Conservation (phyloP, 2,797 vertebrate genomes). For the Hybognathus amarus region DNA sequence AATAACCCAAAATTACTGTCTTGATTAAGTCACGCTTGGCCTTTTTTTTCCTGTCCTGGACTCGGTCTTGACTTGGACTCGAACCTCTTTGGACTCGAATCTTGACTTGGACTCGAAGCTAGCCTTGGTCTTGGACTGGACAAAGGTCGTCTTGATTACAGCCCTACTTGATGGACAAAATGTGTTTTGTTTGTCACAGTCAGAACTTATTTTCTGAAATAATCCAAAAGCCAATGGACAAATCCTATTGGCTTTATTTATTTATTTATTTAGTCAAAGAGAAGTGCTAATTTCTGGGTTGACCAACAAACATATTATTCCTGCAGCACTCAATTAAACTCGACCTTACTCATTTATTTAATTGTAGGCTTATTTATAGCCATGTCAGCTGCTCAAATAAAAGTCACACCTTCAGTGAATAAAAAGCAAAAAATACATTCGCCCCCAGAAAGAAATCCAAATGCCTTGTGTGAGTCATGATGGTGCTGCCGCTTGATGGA, state of each 20-base stretch:
- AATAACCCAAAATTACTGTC: no score
- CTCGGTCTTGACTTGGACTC: no score
- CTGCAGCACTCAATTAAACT: constrained; percentile 3
- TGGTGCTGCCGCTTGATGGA: background rate
- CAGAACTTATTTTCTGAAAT: background rate
- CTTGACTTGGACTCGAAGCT: no score
- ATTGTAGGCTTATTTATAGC: background rate
- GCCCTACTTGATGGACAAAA: constrained; percentile 1
- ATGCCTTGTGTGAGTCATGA: background rate
- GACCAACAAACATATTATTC: background rate
- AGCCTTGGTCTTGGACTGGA: no score
- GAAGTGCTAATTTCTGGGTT: background rate
- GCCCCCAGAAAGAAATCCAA: background rate
- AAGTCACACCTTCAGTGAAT: constrained; percentile 20
- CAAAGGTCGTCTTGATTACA: no score
- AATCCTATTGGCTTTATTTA: background rate
- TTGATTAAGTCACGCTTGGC: no score
- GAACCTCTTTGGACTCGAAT: no score
- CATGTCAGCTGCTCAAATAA: background rate
- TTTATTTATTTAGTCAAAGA: no score
- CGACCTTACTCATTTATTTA: background rate
- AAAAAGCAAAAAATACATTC: background rate
- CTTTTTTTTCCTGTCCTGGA: no score
- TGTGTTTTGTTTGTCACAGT: background rate
- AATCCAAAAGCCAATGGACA: background rate